Conservation (phyloP, 1,140 invertebrate species). For the Dendrolimus kikuchii region DNA sequence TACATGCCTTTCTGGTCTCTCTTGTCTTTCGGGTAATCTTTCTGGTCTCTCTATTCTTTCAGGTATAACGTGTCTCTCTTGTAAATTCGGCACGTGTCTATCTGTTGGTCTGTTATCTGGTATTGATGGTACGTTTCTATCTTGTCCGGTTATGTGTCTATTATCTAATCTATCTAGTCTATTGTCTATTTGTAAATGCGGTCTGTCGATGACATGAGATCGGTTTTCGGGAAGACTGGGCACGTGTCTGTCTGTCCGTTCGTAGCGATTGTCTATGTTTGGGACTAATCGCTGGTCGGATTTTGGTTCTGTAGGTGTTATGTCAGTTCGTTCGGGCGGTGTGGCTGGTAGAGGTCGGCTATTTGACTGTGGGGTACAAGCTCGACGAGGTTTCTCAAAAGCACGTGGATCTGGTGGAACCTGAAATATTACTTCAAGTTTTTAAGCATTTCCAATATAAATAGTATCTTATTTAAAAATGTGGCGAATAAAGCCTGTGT, state of each 20-base stretch:
- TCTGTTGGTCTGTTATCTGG: slow-evolving; percentile 7
- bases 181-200: slow-evolving; percentile 3
- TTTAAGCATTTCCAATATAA: too few relatives aligned
- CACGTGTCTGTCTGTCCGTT: slow-evolving; percentile 7
- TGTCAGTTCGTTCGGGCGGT: slow-evolving; percentile 33
- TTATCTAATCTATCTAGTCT: slow-evolving; percentile 12
- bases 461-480: too few relatives aligned
- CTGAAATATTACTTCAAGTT: slow-evolving; percentile 21
- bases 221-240: neutral
- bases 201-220: neutral
- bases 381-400: slow-evolving; percentile 56
- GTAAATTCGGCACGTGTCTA: slow-evolving; percentile 6
- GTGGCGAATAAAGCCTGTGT: too few relatives aligned
- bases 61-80: slow-evolving; percentile 11
- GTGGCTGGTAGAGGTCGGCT: slow-evolving; percentile 54
- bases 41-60: slow-evolving; percentile 16
- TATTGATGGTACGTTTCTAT: too few relatives aligned
- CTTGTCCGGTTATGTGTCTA: slow-evolving; percentile 1
- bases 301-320: slow-evolving; percentile 22
- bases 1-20: slow-evolving; percentile 7
- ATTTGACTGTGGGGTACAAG: slow-evolving; percentile 59
- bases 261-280: slow-evolving; percentile 7
- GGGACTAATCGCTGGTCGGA: slow-evolving; percentile 10
- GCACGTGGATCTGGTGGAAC: slow-evolving; percentile 59
- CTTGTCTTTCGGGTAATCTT: slow-evolving; percentile 15